Conservation (phyloP, 2,797 vertebrate genomes). For the Poeciliopsis paucimaculata region DNA sequence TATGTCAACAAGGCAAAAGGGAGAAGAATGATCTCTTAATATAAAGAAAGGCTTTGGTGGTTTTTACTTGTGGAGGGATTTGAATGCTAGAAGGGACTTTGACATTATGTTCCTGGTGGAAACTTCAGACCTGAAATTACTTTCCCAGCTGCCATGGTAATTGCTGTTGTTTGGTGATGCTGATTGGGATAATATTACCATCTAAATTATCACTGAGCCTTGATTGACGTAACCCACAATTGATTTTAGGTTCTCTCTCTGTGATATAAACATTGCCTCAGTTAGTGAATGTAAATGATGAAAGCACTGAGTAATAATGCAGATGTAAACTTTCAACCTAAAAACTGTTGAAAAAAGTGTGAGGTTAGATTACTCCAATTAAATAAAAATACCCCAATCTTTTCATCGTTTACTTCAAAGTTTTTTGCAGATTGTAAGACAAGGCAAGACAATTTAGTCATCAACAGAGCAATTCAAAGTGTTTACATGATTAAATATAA, state of each 20-base stretch:
- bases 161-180: slow-evolving; percentile 42
- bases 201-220: slow-evolving; percentile 34
- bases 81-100: slow-evolving; percentile 68
- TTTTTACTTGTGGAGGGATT: background rate
- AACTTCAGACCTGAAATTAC: background rate
- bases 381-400: background rate
- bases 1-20: slow-evolving; percentile 1
- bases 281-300: slow-evolving; percentile 7
- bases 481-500: background rate
- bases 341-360: background rate
- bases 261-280: slow-evolving; percentile 27
- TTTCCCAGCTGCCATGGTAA: slow-evolving; percentile 29
- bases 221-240: slow-evolving; percentile 37
- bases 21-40: background rate
- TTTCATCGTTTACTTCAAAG: background rate
- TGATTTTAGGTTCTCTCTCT: slow-evolving; percentile 24
- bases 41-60: background rate
- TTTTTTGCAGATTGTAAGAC: background rate
- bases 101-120: slow-evolving; percentile 30
- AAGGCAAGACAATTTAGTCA: background rate
- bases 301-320: background rate
- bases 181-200: slow-evolving; percentile 40
- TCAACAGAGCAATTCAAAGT: background rate
- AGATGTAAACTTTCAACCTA: slow-evolving; percentile 7
- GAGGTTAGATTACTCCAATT: background rate